These are phyloP conservation scores for Cylloceria caligata DNA, from an alignment of 2,888 invertebrate genomes.

Conservation along the genomic window DNA sequence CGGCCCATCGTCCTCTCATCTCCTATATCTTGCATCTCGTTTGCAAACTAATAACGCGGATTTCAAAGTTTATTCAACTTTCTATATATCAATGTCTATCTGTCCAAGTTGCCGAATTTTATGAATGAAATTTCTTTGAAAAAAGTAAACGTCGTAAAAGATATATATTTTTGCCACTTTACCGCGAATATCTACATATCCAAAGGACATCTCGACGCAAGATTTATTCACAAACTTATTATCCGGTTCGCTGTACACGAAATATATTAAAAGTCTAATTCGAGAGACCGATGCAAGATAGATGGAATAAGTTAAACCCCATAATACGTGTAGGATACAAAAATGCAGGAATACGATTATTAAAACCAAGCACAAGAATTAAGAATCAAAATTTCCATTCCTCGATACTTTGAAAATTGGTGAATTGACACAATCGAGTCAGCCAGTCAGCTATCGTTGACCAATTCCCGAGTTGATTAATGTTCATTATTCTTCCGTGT, in stretches of 20 bases:
- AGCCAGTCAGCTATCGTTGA: no score
- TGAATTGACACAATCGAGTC: no score
- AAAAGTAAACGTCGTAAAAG: not conserved
- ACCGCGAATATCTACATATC: not conserved
- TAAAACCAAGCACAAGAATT: no score
- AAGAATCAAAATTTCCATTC: no score
- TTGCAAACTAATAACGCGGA: slow-evolving; percentile 12
- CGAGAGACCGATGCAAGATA: not conserved
- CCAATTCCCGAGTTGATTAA: no score
- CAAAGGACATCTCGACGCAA: not conserved
- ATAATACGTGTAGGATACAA: no score
- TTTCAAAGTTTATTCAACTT: slow-evolving; percentile 17
- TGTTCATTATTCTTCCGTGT: no score
- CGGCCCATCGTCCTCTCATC: not conserved
- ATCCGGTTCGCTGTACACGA: not conserved
- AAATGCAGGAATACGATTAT: no score
- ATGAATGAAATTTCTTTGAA: not conserved
- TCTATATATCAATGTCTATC: not conserved
- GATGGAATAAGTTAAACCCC: no score
- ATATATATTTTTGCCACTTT: not conserved
- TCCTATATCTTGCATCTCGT: not conserved
- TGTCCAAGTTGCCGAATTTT: not conserved
- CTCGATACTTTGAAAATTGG: no score
- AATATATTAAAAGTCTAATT: not conserved
- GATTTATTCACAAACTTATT: not conserved